Base-by-base conservation (phyloP, 30 jellyfish, hydroid and myxozoan genomes). In the Hydractinia symbiolongicarpus region DNA sequence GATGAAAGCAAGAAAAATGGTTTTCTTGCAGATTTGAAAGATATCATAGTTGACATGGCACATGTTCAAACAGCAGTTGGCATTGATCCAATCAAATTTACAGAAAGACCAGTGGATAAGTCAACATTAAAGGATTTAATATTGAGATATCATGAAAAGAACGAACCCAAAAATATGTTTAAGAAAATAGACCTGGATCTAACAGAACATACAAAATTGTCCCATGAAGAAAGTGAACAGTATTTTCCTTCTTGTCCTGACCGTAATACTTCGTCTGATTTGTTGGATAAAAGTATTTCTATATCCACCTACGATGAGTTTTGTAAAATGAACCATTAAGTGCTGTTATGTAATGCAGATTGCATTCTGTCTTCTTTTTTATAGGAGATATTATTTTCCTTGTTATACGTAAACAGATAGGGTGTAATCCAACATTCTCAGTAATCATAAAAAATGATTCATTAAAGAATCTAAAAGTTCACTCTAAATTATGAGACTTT, bases 11-110 rank as follows among this genome's bases (percentile, higher is more conserved):
- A 71, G 15, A 15, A 15, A 5, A 8, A 11, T 19, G 80, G 1
- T 19, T 71, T 20, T 71, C 56, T 71, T 30, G 44, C 61, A 20
- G 80, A 71, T 20, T 71, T 71, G 9, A 71, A 71, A 71, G 67
- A 71, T 9, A 50, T 30, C 7, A 54, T 71, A 20, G 54, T 53
- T 15, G 54, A 54, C 9, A 71, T 71, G 80, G 69, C 80, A 6
- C 30, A 71, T 19, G 61, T 71, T 20, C 80, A 70, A 10, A 60
- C 30, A 5, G 44, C 80, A 1, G 80, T 71, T 20, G 80, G 80
- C n/a, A 60, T 53, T 20, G 80, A 71, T 19, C 60, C 80, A 20
- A n/a, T 20, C 56, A 20, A 54, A 9, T 71, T 71, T 71, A 64
- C 40, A 6, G 56, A 71, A 71, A 71, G 5, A 71, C 56, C 80